Evolutionary conservation across 2,113 vertebrate genomes (phyloP).

Genomic region (Corapipo altera): DNA sequence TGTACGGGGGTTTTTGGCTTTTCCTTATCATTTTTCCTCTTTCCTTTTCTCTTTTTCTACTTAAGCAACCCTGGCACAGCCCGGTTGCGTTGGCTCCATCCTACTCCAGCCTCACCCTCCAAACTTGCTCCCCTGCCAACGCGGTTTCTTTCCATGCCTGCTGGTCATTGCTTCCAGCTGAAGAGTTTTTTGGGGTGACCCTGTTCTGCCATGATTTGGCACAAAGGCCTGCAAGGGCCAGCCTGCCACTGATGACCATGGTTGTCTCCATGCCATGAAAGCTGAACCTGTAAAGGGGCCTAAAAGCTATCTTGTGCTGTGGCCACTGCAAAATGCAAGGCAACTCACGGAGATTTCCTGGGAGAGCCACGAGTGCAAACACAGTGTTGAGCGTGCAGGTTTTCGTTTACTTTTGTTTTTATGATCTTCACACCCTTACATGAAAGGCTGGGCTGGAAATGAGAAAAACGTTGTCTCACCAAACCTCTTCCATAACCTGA

Average conservation of each 20-base stretch:
- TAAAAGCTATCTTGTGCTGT: neutral
- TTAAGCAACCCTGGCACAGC: neutral
- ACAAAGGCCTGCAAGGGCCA: neutral
- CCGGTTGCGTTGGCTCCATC: fast-evolving
- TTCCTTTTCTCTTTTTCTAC: neutral
- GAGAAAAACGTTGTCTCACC: neutral
- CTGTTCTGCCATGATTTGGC: neutral
- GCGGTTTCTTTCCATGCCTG: neutral
- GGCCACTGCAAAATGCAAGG: neutral
- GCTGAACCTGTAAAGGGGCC: neutral
- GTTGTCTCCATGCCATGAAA: neutral
- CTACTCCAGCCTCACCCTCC: neutral
- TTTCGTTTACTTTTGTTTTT: neutral
- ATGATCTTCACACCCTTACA: fast-evolving
- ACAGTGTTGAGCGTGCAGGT: fast-evolving
- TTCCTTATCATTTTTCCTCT: neutral
- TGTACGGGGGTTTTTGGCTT: neutral
- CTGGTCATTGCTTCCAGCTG: neutral
- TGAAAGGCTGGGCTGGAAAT: neutral
- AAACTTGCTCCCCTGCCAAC: neutral
- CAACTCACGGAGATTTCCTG: neutral
- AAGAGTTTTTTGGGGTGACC: neutral
- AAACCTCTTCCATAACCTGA: neutral
- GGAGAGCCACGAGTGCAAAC: neutral
- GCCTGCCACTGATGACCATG: fast-evolving